phyloP scores from a whole-genome alignment of 1,140 invertebrate genomes.

The Polyergus mexicanus region DNA sequence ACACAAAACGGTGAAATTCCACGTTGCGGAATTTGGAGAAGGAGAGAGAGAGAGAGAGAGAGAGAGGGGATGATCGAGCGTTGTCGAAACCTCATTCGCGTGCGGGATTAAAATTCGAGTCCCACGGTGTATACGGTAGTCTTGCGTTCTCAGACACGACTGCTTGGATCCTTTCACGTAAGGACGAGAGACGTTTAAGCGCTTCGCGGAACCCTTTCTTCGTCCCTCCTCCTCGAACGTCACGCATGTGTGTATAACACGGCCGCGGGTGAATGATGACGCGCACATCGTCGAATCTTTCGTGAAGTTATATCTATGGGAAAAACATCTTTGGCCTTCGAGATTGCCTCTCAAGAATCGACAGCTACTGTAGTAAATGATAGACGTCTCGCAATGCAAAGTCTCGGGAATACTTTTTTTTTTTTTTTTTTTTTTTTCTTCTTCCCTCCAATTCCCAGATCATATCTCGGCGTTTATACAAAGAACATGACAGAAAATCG shows the following conservation, averaged over 20 bases:
- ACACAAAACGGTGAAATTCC: slow-evolving; percentile 52
- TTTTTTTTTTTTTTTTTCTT: background rate
- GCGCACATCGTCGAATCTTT: slow-evolving; percentile 16
- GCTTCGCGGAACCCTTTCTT: slow-evolving; percentile 79
- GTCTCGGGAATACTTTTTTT: background rate
- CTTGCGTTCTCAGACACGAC: slow-evolving; percentile 79
- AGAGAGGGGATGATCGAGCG: slow-evolving; percentile 13
- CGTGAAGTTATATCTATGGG: slow-evolving; percentile 45
- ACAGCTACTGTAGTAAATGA: slow-evolving; percentile 9
- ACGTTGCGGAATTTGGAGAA: slow-evolving; percentile 40
- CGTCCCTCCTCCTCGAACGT: slow-evolving; percentile 66
- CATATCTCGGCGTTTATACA: background rate
- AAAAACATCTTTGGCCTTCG: slow-evolving; percentile 41
- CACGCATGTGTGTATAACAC: slow-evolving; percentile 74
- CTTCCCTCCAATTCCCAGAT: background rate
- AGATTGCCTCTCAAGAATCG: slow-evolving; percentile 32
- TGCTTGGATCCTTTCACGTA: slow-evolving; percentile 72
- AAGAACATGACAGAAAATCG: background rate
- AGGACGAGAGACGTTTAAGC: slow-evolving; percentile 66
- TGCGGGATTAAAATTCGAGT: slow-evolving; percentile 83
- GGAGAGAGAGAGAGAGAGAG: background rate
- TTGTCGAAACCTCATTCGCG: slow-evolving; percentile 77
- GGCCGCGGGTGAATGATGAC: slow-evolving; percentile 38
- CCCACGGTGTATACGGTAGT: slow-evolving; percentile 80
- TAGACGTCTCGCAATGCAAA: background rate